A percentile compares a stretch with the other conserved stretches of the same genome.
phyloP scores from a whole-genome alignment of 2,797 vertebrate species.

The Mus spretus region DNA sequence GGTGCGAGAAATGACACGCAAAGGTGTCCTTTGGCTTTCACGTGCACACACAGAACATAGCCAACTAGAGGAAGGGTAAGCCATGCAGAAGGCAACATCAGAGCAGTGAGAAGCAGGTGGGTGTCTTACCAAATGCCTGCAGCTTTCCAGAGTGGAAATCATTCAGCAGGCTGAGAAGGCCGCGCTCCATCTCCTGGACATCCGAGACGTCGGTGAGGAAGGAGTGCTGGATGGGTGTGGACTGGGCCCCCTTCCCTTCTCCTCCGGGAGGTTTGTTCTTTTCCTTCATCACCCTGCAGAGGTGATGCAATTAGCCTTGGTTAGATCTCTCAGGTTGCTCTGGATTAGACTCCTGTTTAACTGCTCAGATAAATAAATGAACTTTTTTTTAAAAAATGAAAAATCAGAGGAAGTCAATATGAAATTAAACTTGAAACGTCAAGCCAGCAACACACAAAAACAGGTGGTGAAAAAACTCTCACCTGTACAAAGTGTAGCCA shows the following conservation, averaged over 20 bases:
- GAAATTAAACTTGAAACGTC: conserved; percentile 40
- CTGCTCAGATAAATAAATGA: neutral
- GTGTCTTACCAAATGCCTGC: conserved; percentile 94
- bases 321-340: conserved; percentile 60
- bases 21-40: neutral
- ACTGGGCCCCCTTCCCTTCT: conserved; percentile 90
- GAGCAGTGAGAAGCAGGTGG: neutral
- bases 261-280: conserved; percentile 92
- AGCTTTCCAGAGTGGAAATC: conserved; percentile 99
- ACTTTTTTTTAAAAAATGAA: conserved; percentile 42
- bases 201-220: conserved; percentile 99
- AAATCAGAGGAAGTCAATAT: conserved; percentile 36
- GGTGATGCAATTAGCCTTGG: neutral
- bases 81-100: neutral
- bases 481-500: conserved; percentile 18
- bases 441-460: conserved; percentile 21
- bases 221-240: conserved; percentile 95
- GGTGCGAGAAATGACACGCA: neutral
- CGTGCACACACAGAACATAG: neutral
- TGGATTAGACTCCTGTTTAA: neutral
- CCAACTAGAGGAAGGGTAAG: neutral
- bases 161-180: conserved; percentile 96
- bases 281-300: conserved; percentile 91
- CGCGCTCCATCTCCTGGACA: conserved; percentile 99
- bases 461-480: conserved; percentile 32